Percentiles rank a stretch among this genome's conserved stretches.
Evolutionary conservation across 1,140 invertebrate species (phyloP).

Genomic region (Drosophila tristis): DNA sequence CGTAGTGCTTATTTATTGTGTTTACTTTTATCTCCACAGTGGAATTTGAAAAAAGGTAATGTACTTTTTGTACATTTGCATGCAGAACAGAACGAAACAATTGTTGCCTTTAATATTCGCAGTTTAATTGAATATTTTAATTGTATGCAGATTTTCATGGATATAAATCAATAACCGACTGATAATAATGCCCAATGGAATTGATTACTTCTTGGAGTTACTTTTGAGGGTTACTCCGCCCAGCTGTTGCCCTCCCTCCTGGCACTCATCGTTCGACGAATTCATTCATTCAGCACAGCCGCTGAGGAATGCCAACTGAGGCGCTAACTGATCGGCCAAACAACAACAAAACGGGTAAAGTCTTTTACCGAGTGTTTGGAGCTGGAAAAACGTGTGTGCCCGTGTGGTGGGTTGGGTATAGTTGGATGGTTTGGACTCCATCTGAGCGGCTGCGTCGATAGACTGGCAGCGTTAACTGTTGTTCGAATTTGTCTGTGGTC

Average conservation of each 20-base stretch:
- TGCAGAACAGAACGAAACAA: too few relatives aligned
- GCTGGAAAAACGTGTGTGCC: constrained; percentile 53
- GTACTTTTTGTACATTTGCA: too few relatives aligned
- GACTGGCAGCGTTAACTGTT: constrained; percentile 60
- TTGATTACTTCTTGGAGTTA: too few relatives aligned
- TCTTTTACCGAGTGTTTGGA: constrained; percentile 29
- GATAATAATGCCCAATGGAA: too few relatives aligned
- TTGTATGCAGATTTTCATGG: too few relatives aligned
- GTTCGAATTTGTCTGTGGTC: constrained; percentile 76
- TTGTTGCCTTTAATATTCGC: too few relatives aligned
- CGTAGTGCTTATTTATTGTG: too few relatives aligned
- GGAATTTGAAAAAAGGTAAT: too few relatives aligned
- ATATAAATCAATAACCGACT: too few relatives aligned
- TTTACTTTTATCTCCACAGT: too few relatives aligned
- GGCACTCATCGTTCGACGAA: not conserved
- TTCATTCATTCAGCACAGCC: constrained; percentile 22
- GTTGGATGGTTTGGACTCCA: constrained; percentile 18
- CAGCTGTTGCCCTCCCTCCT: not conserved
- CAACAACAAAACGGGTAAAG: constrained; percentile 9
- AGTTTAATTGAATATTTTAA: too few relatives aligned
- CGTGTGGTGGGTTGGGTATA: constrained; percentile 1
- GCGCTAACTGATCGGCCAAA: constrained; percentile 48
- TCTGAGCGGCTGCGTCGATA: constrained; percentile 25
- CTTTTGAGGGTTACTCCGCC: too few relatives aligned
- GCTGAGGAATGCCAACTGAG: constrained; percentile 24